Percentiles rank a stretch among this genome's conserved stretches.
These are phyloP conservation scores for Eulacestoma nigropectus DNA, from an alignment of 2,113 vertebrate genomes.

Conservation along the genomic window DNA sequence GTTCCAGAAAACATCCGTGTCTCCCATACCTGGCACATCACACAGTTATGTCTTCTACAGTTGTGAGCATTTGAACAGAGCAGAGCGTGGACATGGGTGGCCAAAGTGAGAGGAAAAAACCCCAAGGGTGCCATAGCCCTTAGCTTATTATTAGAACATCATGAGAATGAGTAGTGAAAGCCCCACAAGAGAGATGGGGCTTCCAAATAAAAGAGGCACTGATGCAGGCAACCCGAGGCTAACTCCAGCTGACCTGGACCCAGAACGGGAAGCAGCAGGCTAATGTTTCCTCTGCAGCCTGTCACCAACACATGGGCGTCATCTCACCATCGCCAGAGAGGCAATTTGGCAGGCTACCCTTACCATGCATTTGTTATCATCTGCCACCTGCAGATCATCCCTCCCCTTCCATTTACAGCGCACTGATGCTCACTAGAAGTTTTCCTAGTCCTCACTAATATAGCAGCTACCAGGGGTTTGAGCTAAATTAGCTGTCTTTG, in stretches of 20 bases:
- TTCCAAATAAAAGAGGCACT: background rate
- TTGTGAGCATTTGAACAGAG: background rate
- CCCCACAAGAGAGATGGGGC: rapidly evolving
- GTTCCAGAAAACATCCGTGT: background rate
- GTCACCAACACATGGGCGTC: background rate
- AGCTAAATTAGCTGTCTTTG: background rate
- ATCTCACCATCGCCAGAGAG: background rate
- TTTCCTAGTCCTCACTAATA: background rate
- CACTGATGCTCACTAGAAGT: background rate
- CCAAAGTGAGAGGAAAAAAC: background rate
- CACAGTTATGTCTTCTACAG: too few species aligned
- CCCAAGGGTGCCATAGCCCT: rapidly evolving
- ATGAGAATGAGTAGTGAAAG: background rate
- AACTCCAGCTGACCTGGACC: background rate
- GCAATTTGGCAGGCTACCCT: background rate
- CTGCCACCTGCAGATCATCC: background rate
- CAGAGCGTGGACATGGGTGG: rapidly evolving
- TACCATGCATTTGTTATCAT: background rate
- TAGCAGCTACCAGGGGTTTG: background rate
- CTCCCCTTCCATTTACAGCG: background rate
- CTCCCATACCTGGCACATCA: background rate
- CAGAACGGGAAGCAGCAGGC: background rate
- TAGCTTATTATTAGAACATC: background rate
- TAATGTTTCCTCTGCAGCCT: background rate
- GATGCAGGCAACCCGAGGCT: background rate